Percentiles rank a stretch among this genome's conserved stretches.
These are phyloP conservation scores for Cariama cristata DNA, from an alignment of 2,113 vertebrate genomes.

Conservation along the genomic window DNA sequence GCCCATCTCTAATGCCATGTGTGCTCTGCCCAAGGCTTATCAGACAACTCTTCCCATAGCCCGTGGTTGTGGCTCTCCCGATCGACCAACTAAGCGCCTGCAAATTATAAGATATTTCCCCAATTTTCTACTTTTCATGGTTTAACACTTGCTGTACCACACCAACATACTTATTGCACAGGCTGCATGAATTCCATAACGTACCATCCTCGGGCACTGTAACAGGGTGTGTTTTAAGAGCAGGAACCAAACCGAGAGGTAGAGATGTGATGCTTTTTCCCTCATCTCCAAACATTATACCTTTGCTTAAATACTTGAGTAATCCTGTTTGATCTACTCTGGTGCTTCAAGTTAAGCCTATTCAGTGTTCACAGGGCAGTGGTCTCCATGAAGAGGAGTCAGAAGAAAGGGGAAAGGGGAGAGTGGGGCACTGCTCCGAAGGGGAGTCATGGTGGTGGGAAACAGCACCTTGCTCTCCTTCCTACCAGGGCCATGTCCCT, in stretches of 20 bases:
- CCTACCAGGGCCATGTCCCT: neutral
- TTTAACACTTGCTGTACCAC: accelerated
- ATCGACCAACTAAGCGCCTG: accelerated
- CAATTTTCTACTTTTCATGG: accelerated
- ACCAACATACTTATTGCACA: neutral
- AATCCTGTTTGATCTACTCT: neutral
- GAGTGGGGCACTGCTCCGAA: accelerated
- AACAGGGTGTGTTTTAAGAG: neutral
- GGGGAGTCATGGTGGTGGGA: neutral
- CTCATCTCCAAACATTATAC: neutral
- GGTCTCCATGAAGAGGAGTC: neutral
- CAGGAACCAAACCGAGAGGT: neutral
- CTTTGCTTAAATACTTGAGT: neutral
- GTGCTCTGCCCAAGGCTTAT: neutral
- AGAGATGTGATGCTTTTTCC: accelerated
- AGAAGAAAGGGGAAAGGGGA: neutral
- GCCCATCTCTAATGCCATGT: accelerated
- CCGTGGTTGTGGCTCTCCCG: accelerated
- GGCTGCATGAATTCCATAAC: accelerated
- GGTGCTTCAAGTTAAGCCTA: neutral
- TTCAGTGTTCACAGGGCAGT: neutral
- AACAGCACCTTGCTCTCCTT: neutral
- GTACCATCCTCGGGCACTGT: neutral
- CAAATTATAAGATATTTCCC: neutral
- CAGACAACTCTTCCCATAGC: neutral